These are phyloP conservation scores for Microctonus hyperodae DNA, from an alignment of 2,888 invertebrate genomes.

Conservation along the genomic window DNA sequence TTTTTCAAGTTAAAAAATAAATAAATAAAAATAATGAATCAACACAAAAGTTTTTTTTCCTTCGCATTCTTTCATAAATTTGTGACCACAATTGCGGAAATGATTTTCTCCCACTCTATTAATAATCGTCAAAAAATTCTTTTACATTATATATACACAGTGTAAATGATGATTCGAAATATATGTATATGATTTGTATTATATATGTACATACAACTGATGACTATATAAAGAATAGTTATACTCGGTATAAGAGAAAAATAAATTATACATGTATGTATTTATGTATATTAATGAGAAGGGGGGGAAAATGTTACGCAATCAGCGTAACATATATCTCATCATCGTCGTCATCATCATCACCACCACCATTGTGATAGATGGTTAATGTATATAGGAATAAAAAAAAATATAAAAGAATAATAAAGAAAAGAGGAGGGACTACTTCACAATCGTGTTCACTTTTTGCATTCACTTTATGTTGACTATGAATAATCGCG, in stretches of 20 bases:
- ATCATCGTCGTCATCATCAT: background rate
- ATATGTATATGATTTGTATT: background rate
- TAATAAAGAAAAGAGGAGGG: background rate
- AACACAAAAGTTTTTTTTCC: background rate
- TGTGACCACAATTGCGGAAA: background rate
- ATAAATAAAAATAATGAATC: background rate
- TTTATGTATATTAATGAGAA: background rate
- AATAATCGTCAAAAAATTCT: background rate
- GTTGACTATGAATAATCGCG: background rate
- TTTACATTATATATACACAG: background rate
- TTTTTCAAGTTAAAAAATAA: no score
- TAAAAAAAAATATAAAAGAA: background rate
- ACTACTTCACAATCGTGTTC: background rate
- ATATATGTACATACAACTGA: background rate
- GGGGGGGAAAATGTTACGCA: conserved; percentile 4
- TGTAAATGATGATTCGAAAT: background rate
- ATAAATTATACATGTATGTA: background rate
- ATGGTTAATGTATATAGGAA: background rate
- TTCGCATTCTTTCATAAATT: background rate
- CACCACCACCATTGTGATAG: background rate
- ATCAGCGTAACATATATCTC: conserved; percentile 6
- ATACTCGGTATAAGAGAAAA: background rate
- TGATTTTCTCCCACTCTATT: background rate
- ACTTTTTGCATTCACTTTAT: background rate
- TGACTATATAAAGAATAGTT: background rate